Evolutionary conservation across 2,113 vertebrate genomes (phyloP).

Genomic region (Melanocharis versteri): DNA sequence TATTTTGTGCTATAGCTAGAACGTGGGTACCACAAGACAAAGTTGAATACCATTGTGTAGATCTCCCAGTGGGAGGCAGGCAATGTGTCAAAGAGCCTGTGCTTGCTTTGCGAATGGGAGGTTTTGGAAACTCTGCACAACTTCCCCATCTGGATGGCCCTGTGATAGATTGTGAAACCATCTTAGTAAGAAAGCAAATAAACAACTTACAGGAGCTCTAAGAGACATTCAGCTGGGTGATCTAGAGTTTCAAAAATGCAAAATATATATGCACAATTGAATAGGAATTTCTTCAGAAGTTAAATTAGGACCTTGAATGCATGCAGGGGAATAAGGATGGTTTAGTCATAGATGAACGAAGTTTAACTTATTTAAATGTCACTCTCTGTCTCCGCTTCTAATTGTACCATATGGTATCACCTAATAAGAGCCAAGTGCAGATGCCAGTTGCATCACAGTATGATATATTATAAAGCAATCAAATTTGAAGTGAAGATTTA

Average conservation of each 20-base stretch:
- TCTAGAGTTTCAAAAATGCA: background rate
- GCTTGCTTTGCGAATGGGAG: background rate
- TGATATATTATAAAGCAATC: conserved; percentile 55
- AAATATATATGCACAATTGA: background rate
- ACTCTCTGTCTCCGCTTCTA: background rate
- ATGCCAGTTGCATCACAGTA: conserved; percentile 31
- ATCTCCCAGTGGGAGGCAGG: background rate
- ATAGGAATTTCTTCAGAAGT: background rate
- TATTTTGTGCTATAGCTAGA: conserved; percentile 18
- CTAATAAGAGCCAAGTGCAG: conserved; percentile 33
- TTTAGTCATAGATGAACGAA: background rate
- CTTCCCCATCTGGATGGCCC: background rate
- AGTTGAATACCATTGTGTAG: background rate
- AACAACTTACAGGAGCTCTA: background rate
- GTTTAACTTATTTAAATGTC: conserved; percentile 23
- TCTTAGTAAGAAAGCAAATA: background rate
- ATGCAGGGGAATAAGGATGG: background rate
- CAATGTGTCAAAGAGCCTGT: background rate
- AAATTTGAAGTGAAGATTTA: conserved; percentile 55
- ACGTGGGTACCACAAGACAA: background rate
- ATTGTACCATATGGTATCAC: conserved; percentile 51
- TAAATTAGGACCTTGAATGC: background rate
- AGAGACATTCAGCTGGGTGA: background rate
- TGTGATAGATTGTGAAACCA: background rate
- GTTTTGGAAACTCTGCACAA: background rate